phyloP scores from a whole-genome alignment of 2,797 vertebrate species.

The Eospalax fontanierii region DNA sequence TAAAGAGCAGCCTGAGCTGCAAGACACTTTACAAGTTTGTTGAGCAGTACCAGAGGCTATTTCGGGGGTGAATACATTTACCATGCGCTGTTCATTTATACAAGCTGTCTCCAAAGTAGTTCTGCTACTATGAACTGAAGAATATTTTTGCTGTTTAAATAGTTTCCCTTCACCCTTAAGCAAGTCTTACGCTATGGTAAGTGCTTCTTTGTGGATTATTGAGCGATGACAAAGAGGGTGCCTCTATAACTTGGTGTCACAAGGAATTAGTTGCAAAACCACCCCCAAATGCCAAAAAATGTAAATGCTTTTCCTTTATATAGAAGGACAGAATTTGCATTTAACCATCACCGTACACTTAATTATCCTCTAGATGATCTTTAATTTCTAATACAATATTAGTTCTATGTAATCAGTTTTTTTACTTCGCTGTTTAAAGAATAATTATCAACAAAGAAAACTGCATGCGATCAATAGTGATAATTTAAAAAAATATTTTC shows the following conservation, averaged over 20 bases:
- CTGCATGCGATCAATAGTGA: not conserved
- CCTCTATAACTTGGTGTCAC: not conserved
- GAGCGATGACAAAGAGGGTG: not conserved
- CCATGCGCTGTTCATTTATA: slow-evolving; percentile 39
- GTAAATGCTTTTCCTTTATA: not conserved
- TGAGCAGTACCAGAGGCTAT: slow-evolving; percentile 63
- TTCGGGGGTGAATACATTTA: slow-evolving; percentile 74
- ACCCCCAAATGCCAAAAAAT: not conserved
- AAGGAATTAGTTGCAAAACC: not conserved
- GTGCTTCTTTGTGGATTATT: not conserved
- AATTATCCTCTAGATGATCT: not conserved
- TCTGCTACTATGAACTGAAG: not conserved
- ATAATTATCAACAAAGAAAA: not conserved
- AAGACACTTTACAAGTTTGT: slow-evolving; percentile 47
- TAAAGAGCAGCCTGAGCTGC: slow-evolving; percentile 42
- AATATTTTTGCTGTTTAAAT: slow-evolving; percentile 24
- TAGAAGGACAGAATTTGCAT: not conserved
- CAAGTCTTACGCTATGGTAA: not conserved
- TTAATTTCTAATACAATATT: not conserved
- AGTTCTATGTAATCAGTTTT: not conserved
- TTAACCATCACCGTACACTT: not conserved
- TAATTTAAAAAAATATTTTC: not conserved
- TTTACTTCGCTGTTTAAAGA: not conserved
- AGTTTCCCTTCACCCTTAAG: not conserved
- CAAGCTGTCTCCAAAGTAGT: slow-evolving; percentile 56